These are phyloP conservation scores for Pherbina coryleti DNA, from an alignment of 2,888 invertebrate species.

Conservation along the genomic window DNA sequence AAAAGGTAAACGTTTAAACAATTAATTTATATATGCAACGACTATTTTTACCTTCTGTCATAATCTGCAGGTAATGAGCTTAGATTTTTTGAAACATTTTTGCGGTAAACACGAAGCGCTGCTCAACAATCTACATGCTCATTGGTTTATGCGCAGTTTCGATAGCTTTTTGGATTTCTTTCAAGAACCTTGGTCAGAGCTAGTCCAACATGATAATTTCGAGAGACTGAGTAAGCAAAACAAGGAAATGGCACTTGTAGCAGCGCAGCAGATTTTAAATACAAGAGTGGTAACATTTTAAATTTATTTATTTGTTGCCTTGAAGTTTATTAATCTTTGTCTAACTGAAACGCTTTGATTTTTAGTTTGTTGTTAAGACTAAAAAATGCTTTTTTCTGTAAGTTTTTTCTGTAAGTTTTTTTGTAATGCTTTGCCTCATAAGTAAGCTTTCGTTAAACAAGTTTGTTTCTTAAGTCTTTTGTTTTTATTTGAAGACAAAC, in stretches of 20 bases:
- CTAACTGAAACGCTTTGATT: too few relatives aligned
- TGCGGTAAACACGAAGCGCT: slow-evolving; percentile 59
- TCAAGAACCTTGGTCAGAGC: slow-evolving; percentile 56
- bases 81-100: slow-evolving; percentile 58
- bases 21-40: too few relatives aligned
- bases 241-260: slow-evolving; percentile 19
- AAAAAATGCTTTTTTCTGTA: too few relatives aligned
- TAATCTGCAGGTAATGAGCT: slow-evolving; percentile 42
- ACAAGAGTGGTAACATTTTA: slow-evolving; percentile 35
- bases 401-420: too few relatives aligned
- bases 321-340: not conserved
- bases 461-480: not conserved
- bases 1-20: slow-evolving; percentile 47
- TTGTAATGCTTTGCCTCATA: too few relatives aligned
- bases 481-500: not conserved
- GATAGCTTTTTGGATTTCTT: slow-evolving; percentile 56
- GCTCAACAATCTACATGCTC: slow-evolving; percentile 56
- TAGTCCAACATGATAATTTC: slow-evolving; percentile 60
- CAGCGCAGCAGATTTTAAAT: slow-evolving; percentile 34
- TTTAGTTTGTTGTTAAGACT: too few relatives aligned
- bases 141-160: slow-evolving; percentile 53
- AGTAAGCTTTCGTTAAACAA: not conserved
- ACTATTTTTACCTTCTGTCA: not conserved
- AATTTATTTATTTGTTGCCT: not conserved
- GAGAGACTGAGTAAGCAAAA: slow-evolving; percentile 50